Conservation (phyloP, 2,797 vertebrate genomes). For the Tachyglossus aculeatus region DNA sequence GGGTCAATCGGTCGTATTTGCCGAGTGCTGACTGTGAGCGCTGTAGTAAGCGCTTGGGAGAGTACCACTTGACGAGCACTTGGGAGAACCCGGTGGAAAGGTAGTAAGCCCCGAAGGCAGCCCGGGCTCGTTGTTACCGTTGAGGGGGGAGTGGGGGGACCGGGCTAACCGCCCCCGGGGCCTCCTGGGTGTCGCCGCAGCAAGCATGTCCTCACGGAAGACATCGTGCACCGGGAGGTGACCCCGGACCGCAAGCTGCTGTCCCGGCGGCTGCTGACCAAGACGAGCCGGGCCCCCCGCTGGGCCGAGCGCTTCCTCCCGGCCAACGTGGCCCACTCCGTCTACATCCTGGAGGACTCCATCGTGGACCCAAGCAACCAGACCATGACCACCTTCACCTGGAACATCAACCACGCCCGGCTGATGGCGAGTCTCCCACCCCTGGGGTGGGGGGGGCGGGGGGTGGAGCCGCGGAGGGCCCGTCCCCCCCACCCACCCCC, state of each 20-base stretch:
- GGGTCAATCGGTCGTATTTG: too few species aligned
- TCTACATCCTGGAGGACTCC: slow-evolving; percentile 96
- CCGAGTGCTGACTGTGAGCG: too few species aligned
- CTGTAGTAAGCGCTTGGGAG: too few species aligned
- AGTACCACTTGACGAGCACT: too few species aligned
- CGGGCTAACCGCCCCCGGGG: neutral
- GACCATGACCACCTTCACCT: slow-evolving; percentile 94
- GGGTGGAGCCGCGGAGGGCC: too few species aligned
- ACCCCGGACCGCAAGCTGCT: slow-evolving; percentile 91
- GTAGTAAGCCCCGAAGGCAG: too few species aligned
- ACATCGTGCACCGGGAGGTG: slow-evolving; percentile 93
- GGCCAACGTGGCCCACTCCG: slow-evolving; percentile 88
- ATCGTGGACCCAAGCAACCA: slow-evolving; percentile 90
- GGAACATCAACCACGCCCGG: slow-evolving; percentile 95
- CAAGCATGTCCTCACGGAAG: slow-evolving; percentile 96
- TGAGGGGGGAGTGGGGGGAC: neutral
- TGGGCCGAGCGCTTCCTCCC: slow-evolving; percentile 95
- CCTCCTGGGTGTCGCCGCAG: slow-evolving; percentile 62
- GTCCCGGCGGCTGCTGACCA: slow-evolving; percentile 94
- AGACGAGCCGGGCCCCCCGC: slow-evolving; percentile 91
- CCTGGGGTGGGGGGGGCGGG: too few species aligned
- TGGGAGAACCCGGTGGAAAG: too few species aligned
- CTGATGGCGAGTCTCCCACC: slow-evolving; percentile 83
- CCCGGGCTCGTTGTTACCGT: neutral
- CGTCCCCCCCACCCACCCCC: too few species aligned